Conservation (phyloP, 2,888 invertebrate species). For the Cataglyphis altisquamis region DNA sequence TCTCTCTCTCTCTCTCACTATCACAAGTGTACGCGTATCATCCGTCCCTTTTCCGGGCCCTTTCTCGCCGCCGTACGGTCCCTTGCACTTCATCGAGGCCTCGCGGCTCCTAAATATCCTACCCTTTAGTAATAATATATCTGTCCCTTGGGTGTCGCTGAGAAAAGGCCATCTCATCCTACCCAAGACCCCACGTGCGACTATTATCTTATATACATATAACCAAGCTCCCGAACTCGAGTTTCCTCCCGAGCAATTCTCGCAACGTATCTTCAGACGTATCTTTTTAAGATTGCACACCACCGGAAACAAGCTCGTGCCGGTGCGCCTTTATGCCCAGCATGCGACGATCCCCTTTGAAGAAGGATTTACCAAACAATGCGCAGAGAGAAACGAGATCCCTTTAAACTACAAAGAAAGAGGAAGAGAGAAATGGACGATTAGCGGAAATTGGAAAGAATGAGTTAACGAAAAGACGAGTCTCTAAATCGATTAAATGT, state of each 20-base stretch:
- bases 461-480: constrained; percentile 30
- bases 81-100: constrained; percentile 78
- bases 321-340: constrained; percentile 42
- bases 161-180: constrained; percentile 74
- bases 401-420: neutral
- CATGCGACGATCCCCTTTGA: constrained; percentile 50
- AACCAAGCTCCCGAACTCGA: constrained; percentile 48
- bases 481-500: constrained; percentile 60
- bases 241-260: constrained; percentile 64
- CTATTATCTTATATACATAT: constrained; percentile 81
- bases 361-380: constrained; percentile 62
- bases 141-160: constrained; percentile 83
- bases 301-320: constrained; percentile 57
- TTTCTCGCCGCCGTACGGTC: constrained; percentile 62
- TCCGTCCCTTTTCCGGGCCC: constrained; percentile 48
- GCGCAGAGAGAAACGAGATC: constrained; percentile 30
- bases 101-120: constrained; percentile 77
- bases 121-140: constrained; percentile 84
- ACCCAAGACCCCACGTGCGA: constrained; percentile 74
- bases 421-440: neutral
- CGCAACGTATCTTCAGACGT: constrained; percentile 41
- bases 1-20: constrained; percentile 35
- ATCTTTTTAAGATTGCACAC: constrained; percentile 64
- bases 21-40: constrained; percentile 28
- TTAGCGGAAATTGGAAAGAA: constrained; percentile 15